Evolutionary conservation across 2,797 vertebrate species (phyloP), one percentile per base, ranked within the genome.

Genomic region (Squalus acanthias): DNA sequence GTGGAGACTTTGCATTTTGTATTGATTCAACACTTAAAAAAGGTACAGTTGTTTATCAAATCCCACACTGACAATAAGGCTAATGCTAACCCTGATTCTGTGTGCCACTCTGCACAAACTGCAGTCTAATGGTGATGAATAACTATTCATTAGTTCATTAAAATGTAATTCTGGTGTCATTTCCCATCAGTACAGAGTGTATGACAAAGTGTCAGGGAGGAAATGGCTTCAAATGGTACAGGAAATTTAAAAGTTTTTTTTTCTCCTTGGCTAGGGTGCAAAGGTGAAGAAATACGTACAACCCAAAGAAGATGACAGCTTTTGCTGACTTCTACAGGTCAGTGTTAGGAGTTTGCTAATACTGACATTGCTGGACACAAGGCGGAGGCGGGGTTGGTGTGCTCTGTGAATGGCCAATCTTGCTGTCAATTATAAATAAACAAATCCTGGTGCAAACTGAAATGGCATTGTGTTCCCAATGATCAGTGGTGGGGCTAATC

Each of bases 71-170:
- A 65, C 91, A 39, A 39, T 39, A 67, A 67, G 33, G 63, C 91
- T 67, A 17, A 67, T 93, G 91, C 20, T 20, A 39, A 67, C 60
- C 33, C 22, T n/a, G 39, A 93, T 46, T 93, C 63, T 39, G 63
- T 17, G 15, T 93, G 60, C n/a, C 91, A 67, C 24, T 93, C 91
- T 67, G 63, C 63, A 67, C 63, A 65, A 93, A 65, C 63, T 93
- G 33, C 65, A 93, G 63, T 39, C 60, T 67, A 67, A 93, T 93
- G 60, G 33, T 39, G 17, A 67, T 15, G 33, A 93, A 93, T 93
- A 93, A 93, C 79, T 46, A 46, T 82, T 82, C 79, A 82, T 82
- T 93, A 39, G 33, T 67, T 93, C n/a, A 67, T 93, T 93, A 67
- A 93, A 93, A 65, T 93, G n/a, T 33, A 39, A 67, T 67, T 92